These are phyloP conservation scores for Bujurquina vittata DNA, from an alignment of 2,113 vertebrate species.

Conservation along the genomic window DNA sequence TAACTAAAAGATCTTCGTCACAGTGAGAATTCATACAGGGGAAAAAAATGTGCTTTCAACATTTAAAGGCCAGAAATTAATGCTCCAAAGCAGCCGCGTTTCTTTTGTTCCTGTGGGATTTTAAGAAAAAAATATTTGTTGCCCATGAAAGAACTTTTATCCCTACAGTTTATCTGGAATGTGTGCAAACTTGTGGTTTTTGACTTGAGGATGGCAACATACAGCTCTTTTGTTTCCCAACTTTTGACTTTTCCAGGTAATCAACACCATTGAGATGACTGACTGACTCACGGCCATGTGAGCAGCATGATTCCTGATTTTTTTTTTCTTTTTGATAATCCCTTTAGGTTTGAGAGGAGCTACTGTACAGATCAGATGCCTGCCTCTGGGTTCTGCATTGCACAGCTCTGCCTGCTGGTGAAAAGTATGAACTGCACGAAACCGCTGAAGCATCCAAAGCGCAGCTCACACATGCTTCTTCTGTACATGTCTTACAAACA, in stretches of 20 bases:
- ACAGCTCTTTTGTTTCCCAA: neutral
- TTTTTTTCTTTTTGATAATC: conserved; percentile 34
- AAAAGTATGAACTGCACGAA: conserved; percentile 52
- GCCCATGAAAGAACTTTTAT: neutral
- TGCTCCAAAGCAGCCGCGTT: neutral
- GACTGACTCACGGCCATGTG: neutral
- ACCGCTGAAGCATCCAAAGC: conserved; percentile 41
- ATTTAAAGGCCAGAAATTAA: neutral
- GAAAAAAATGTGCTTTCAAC: neutral
- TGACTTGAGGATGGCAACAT: neutral
- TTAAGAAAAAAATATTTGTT: neutral
- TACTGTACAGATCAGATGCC: conserved; percentile 1
- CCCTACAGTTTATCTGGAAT: neutral
- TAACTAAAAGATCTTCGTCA: neutral
- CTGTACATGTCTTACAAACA: neutral
- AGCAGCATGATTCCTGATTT: conserved; percentile 35
- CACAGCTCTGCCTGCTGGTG: conserved; percentile 79
- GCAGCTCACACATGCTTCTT: conserved; percentile 18
- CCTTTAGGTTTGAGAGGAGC: conserved; percentile 9
- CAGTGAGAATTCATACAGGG: neutral
- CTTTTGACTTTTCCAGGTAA: neutral
- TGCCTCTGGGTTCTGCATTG: conserved; percentile 51
- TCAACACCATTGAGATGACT: neutral
- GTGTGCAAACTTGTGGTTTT: neutral
- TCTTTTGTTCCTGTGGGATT: neutral